phyloP scores from a whole-genome alignment of 2,888 invertebrate species.

The Thera britannica region DNA sequence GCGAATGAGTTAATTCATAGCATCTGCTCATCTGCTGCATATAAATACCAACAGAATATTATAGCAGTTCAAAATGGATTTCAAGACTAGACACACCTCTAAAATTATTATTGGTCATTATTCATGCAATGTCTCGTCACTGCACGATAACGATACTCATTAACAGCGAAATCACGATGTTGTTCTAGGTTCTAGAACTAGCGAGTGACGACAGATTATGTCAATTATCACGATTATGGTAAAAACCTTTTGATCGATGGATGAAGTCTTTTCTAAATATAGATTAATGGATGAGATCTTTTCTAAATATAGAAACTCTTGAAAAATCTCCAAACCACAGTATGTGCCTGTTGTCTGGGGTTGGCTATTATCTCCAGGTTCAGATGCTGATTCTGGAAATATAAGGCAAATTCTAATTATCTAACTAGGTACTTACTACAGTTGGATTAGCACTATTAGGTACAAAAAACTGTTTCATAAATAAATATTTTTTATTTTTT shows the following conservation, averaged over 20 bases:
- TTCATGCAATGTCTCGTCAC: constrained; percentile 39
- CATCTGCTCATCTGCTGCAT: constrained; percentile 5
- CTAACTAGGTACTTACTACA: too few species aligned
- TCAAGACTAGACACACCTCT: constrained; percentile 46
- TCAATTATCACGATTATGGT: constrained; percentile 33
- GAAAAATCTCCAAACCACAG: not conserved
- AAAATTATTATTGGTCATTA: constrained; percentile 44
- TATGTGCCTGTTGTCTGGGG: too few species aligned
- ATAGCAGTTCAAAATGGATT: constrained; percentile 20
- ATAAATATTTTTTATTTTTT: too few species aligned
- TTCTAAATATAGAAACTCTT: constrained; percentile 16
- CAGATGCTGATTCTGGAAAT: too few species aligned
- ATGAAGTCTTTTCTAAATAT: constrained; percentile 27
- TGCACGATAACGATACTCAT: constrained; percentile 31
- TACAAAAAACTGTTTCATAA: too few species aligned
- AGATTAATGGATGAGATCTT: constrained; percentile 7
- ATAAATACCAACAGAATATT: constrained; percentile 8
- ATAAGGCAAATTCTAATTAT: too few species aligned
- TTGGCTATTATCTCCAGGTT: too few species aligned
- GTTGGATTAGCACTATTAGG: too few species aligned
- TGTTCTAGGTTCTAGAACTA: constrained; percentile 37
- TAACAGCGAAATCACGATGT: constrained; percentile 36
- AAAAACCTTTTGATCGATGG: constrained; percentile 29
- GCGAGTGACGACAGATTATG: constrained; percentile 29
- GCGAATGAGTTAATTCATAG: not conserved